phyloP scores from a whole-genome alignment of 2,888 invertebrate species.

The Mystacides longicornis region DNA sequence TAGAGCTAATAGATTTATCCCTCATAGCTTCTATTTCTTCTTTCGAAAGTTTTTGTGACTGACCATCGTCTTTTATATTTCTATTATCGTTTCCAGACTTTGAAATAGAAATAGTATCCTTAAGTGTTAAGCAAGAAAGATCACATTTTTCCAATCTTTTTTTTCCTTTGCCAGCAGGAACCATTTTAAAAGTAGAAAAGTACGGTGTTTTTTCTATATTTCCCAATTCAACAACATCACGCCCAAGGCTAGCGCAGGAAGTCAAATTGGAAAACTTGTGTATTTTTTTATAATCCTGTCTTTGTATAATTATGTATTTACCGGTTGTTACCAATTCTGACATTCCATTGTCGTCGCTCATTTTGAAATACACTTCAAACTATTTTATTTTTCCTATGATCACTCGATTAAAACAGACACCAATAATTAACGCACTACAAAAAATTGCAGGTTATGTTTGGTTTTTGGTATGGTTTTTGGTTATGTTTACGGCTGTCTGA shows the following conservation, averaged over 20 bases:
- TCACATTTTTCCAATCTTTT: slow-evolving; percentile 50
- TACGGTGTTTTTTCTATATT: slow-evolving; percentile 62
- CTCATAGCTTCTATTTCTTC: slow-evolving; percentile 77
- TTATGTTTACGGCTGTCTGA: too few species aligned
- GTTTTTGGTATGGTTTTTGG: too few species aligned
- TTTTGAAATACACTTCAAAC: too few species aligned
- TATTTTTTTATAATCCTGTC: slow-evolving; percentile 70
- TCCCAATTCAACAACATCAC: slow-evolving; percentile 60
- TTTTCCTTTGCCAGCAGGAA: slow-evolving; percentile 48
- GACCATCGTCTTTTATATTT: slow-evolving; percentile 68
- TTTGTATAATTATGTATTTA: slow-evolving; percentile 68
- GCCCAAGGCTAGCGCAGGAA: slow-evolving; percentile 58
- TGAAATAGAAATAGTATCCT: slow-evolving; percentile 57
- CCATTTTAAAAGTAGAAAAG: slow-evolving; percentile 70
- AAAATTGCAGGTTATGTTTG: too few species aligned
- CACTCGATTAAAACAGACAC: too few species aligned
- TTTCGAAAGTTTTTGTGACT: slow-evolving; percentile 74
- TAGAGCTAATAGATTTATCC: slow-evolving; percentile 67
- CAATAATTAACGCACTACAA: too few species aligned
- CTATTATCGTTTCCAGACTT: slow-evolving; percentile 76
- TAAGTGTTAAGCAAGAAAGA: slow-evolving; percentile 37
- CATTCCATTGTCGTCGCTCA: too few species aligned
- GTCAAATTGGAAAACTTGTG: slow-evolving; percentile 62
- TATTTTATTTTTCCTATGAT: too few species aligned
- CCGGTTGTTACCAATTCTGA: slow-evolving; percentile 53